Base-by-base conservation (phyloP, 2,888 invertebrate species). In the Drosophila lutescens region DNA sequence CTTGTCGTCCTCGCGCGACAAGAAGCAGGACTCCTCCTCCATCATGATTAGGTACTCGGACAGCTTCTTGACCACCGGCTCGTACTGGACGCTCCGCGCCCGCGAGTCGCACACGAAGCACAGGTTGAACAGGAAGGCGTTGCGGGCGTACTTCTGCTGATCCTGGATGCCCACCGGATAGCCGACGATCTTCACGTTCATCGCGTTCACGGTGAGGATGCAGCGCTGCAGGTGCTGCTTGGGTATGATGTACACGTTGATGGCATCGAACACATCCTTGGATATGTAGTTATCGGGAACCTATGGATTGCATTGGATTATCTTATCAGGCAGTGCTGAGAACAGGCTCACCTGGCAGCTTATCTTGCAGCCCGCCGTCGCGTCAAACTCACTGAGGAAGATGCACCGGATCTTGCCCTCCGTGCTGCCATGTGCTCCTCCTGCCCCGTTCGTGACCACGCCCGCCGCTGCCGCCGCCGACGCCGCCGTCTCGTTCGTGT, bases 201-300 rank as follows among this genome's bases (percentile, higher is more conserved):
- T 87, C 4, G 94, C 93, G 91, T 94, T 94, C 95, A 98, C 96
- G 8, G 98, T 98, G 90, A 99, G 96, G 9, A 97, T 96, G 90
- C 97, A 96, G 79, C 96, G 94, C 90, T 98, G 97, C 38, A 99
- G 93, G 89, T 98, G 97, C 32, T 96, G 96, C 92, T 98, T 99
- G 4, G 98, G 98, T 90, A 99, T 99, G 76, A 99, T 97, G 90
- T 97, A 99, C 26, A 97, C 97, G 91, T 97, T 98, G 63, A 98
- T 95, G 66, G 97, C 96, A 93, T 98, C 98, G 93, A 99, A 98
- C 20, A 96, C 94, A 87, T 98, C 98, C 92, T 98, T 98, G 0
- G 97, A 96, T 51, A 99, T 95, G 90, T 96, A 97, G 90, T 97
- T 96, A 86, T 96, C 96, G 7, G 98, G 98, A 63, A 97, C 96